Base-by-base conservation (phyloP, 1,140 invertebrate species). In the Bradysia coprophila region DNA sequence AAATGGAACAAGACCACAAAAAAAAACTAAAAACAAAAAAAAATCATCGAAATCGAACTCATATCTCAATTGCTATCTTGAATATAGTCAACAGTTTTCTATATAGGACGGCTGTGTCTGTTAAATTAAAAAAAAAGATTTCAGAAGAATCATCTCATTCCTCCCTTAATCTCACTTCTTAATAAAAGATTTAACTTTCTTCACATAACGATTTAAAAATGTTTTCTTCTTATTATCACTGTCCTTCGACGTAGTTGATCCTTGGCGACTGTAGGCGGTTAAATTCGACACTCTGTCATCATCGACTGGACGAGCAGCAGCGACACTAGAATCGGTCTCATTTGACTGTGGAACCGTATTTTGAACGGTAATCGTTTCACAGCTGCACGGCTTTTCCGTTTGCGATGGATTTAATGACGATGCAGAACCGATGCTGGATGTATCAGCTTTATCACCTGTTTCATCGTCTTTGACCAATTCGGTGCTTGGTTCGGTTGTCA, bases 381-480 rank as follows among this genome's bases (percentile, higher is more conserved):
- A 42, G 32, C 23, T 21, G 33, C 33, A 31, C 34, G 23, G 42
- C 22, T 21, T 16, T 28, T 38, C 21, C 41, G 24, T 21, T 32
- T 11, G 39, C 32, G 38, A 18, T 40, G 37, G 42, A 41, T 33
- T 41, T 34, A 28, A 40, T 40, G 39, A 23, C 33, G 22, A 10
- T 44, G 45, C 21, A 45, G 42, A 42, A 50, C 56, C 3, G 50
- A 53, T 18, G 24, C 23, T 40, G 21, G 22, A 33, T 21, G 21
- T 24, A 37, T 20, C 11, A 41, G 34, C 36, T 44, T 49, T 48
- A 6, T 55, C 52, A 36, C 52, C 55, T 4, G 55, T 55, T 48
- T 45, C 32, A 33, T 32, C 18, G 40, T 28, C 6, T 28, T 36
- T 15, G 39, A 34, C 21, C 21, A n/a, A 21, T 15, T 21, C 20